Evolutionary conservation across 2,888 invertebrate species (phyloP).

Genomic region (Drosophila subquinaria): DNA sequence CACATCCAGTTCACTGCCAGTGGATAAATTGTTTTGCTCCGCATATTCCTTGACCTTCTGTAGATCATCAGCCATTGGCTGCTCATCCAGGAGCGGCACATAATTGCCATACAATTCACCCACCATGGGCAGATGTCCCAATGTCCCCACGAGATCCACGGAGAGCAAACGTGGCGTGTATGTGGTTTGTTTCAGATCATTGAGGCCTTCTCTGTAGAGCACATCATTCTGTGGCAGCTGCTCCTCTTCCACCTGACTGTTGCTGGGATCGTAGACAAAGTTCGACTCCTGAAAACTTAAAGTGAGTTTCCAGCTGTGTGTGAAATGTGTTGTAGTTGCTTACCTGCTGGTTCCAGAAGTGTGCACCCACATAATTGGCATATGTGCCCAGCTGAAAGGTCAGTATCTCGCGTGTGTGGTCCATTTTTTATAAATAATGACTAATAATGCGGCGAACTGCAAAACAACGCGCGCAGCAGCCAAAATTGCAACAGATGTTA

Average conservation of each 20-base stretch:
- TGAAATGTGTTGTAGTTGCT: slow-evolving; percentile 18
- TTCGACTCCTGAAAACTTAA: slow-evolving; percentile 59
- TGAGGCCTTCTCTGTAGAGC: slow-evolving; percentile 93
- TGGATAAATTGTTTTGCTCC: slow-evolving; percentile 62
- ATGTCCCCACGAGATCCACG: slow-evolving; percentile 92
- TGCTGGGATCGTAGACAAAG: slow-evolving; percentile 53
- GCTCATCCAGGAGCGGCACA: slow-evolving; percentile 51
- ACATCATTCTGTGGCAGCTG: slow-evolving; percentile 90
- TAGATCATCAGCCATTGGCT: slow-evolving; percentile 46
- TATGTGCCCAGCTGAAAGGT: slow-evolving; percentile 96
- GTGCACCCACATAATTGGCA: slow-evolving; percentile 95
- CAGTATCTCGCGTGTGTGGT: slow-evolving; percentile 89
- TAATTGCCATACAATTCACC: slow-evolving; percentile 89
- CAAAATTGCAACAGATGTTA: slow-evolving; percentile 1
- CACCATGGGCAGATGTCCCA: slow-evolving; percentile 89
- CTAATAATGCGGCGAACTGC: slow-evolving; percentile 9
- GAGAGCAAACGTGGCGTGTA: slow-evolving; percentile 94
- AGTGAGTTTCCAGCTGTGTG: slow-evolving; percentile 5
- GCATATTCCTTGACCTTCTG: slow-evolving; percentile 67
- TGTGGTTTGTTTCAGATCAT: slow-evolving; percentile 89
- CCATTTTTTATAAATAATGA: slow-evolving; percentile 39
- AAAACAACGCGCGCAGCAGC: slow-evolving; percentile 29
- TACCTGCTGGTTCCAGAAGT: slow-evolving; percentile 98
- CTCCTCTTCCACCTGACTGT: slow-evolving; percentile 35
- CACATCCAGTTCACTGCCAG: slow-evolving; percentile 87